Conservation (phyloP, 2,113 vertebrate species). For the Elgaria multicarinata region DNA sequence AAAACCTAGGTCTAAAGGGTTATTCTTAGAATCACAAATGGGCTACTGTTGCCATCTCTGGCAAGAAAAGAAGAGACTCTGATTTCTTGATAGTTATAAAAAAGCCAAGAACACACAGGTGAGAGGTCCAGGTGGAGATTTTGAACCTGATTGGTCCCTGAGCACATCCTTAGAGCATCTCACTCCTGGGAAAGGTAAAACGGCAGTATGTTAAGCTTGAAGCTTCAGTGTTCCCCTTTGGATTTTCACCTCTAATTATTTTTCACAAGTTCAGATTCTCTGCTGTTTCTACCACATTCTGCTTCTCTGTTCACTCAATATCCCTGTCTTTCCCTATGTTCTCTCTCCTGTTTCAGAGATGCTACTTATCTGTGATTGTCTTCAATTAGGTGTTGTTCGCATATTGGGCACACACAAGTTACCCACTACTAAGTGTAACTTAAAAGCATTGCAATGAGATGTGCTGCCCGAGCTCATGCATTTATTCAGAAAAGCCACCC, state of each 20-base stretch:
- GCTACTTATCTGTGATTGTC: not conserved
- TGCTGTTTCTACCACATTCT: not conserved
- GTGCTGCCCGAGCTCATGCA: too few relatives aligned
- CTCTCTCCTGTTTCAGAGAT: not conserved
- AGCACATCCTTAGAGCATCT: not conserved
- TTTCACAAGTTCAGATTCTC: constrained; percentile 1
- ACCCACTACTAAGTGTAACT: not conserved
- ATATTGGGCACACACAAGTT: not conserved
- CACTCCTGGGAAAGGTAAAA: constrained; percentile 1
- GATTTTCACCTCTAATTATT: constrained; percentile 19
- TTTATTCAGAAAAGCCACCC: not conserved
- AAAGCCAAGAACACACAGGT: not conserved
- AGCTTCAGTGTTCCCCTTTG: not conserved
- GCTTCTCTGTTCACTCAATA: not conserved
- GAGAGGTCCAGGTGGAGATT: not conserved
- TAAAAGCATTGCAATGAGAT: not conserved
- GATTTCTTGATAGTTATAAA: not conserved
- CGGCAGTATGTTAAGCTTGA: not conserved
- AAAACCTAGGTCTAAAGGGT: not conserved
- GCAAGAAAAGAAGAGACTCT: not conserved
- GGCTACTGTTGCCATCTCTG: not conserved
- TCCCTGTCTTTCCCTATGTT: not conserved
- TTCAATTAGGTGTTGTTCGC: not conserved
- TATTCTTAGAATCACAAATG: not conserved
- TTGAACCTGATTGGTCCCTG: not conserved